Percentiles rank a stretch among this genome's conserved stretches.
Conservation (phyloP, 1,140 invertebrate species). For the Ceratina japonica region DNA sequence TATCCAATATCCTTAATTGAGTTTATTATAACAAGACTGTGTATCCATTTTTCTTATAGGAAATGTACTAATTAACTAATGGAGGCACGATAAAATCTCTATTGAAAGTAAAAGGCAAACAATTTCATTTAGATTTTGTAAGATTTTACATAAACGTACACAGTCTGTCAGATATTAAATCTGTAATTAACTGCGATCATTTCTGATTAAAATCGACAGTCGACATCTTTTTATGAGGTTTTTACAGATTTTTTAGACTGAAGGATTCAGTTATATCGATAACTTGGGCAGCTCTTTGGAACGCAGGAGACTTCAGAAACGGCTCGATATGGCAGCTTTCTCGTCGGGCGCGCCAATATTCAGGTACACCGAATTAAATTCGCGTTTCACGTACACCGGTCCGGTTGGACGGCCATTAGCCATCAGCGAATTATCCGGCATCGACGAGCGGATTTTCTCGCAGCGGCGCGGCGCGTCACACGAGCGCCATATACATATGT, state of each 20-base stretch:
- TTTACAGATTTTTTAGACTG: neutral
- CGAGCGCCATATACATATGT: neutral
- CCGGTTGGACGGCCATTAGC: slow-evolving; percentile 56
- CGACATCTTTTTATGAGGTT: neutral
- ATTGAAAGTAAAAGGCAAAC: too few species aligned
- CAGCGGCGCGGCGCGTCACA: slow-evolving; percentile 7
- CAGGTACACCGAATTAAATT: slow-evolving; percentile 57
- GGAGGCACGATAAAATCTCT: too few species aligned
- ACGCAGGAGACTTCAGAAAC: neutral
- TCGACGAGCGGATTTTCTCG: slow-evolving; percentile 56
- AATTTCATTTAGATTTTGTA: too few species aligned
- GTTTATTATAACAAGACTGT: too few species aligned
- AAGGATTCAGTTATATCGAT: neutral
- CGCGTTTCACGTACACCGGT: slow-evolving; percentile 39
- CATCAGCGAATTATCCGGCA: slow-evolving; percentile 57
- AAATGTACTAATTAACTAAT: too few species aligned
- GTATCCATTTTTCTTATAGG: too few species aligned
- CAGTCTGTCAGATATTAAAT: too few species aligned
- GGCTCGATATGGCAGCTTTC: slow-evolving; percentile 30
- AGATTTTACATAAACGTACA: too few species aligned
- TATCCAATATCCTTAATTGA: too few species aligned
- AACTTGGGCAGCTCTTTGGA: neutral
- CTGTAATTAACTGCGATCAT: too few species aligned
- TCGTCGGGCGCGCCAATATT: slow-evolving; percentile 37
- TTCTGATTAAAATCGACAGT: too few species aligned